Evolutionary conservation across 2,797 vertebrate genomes (phyloP).

Genomic region (Acrossocheilus fasciatus): DNA sequence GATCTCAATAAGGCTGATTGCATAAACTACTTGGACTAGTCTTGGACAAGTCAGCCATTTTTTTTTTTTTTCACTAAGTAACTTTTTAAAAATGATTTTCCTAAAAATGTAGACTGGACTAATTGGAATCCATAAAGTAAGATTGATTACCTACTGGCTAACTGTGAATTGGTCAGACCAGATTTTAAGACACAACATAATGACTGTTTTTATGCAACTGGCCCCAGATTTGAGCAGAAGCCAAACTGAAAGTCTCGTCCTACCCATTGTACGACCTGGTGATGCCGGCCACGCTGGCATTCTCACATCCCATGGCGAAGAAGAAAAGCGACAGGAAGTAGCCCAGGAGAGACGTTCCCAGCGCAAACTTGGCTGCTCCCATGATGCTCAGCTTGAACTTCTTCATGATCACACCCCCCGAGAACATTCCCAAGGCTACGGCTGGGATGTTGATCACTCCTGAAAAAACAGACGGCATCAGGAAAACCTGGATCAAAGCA

Average conservation of each 20-base stretch:
- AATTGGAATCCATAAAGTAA: background rate
- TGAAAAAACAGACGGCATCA: constrained; percentile 32
- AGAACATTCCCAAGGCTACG: constrained; percentile 93
- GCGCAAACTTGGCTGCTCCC: constrained; percentile 87
- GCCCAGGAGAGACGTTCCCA: constrained; percentile 87
- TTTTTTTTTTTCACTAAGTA: background rate
- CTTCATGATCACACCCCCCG: constrained; percentile 91
- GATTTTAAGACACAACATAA: background rate
- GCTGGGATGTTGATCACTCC: constrained; percentile 95
- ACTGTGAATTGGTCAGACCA: background rate
- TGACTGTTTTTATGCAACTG: background rate
- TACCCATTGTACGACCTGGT: constrained; percentile 88
- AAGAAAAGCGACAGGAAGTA: constrained; percentile 89
- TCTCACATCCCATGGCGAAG: constrained; percentile 90
- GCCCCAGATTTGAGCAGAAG: background rate
- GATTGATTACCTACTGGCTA: background rate
- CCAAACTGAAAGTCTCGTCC: background rate
- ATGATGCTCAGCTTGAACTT: constrained; percentile 84
- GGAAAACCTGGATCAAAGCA: constrained; percentile 42
- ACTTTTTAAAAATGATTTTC: background rate
- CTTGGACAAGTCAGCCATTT: background rate
- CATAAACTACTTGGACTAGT: background rate
- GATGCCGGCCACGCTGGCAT: constrained; percentile 87
- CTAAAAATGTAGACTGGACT: background rate
- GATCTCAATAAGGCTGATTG: background rate